A percentile compares a stretch with the other conserved stretches of the same genome.
Evolutionary conservation across 2,888 invertebrate species (phyloP).

Genomic region (Spodoptera littoralis): DNA sequence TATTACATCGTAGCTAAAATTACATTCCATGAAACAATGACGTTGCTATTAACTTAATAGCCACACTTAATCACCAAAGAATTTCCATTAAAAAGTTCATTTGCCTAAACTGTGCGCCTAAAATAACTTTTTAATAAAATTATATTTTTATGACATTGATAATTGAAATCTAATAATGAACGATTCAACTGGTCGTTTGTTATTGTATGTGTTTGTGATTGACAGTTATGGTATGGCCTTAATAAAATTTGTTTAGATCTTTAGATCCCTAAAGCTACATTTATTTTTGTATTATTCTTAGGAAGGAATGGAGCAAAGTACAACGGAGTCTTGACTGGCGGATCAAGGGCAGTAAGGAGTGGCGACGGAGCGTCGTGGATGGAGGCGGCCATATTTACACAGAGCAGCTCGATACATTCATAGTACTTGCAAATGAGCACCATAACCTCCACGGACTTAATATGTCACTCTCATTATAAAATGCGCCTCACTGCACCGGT

Average conservation of each 20-base stretch:
- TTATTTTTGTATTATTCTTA: no score
- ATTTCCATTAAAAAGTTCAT: constrained; percentile 21
- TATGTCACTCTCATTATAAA: constrained; percentile 4
- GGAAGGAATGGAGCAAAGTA: no score
- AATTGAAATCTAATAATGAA: constrained; percentile 5
- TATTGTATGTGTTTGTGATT: no score
- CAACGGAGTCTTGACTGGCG: no score
- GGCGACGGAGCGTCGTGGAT: no score
- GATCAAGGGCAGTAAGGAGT: no score
- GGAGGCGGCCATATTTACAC: not conserved
- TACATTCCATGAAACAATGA: constrained; percentile 15
- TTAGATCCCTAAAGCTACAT: no score
- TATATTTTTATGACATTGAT: no score
- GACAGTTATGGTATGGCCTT: no score
- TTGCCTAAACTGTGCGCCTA: constrained; percentile 10
- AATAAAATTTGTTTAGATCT: no score
- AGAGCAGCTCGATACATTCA: not conserved
- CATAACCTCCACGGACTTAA: not conserved
- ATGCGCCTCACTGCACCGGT: not conserved
- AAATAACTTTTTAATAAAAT: constrained; percentile 1
- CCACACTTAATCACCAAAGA: constrained; percentile 39
- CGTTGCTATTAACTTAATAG: constrained; percentile 21
- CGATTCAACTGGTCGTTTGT: not conserved
- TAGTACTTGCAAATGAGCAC: constrained; percentile 3
- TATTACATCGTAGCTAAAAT: not conserved